A percentile compares a stretch with the other conserved stretches of the same genome.
Evolutionary conservation across 1,140 invertebrate genomes (phyloP).

Genomic region (Drosophila orena): DNA sequence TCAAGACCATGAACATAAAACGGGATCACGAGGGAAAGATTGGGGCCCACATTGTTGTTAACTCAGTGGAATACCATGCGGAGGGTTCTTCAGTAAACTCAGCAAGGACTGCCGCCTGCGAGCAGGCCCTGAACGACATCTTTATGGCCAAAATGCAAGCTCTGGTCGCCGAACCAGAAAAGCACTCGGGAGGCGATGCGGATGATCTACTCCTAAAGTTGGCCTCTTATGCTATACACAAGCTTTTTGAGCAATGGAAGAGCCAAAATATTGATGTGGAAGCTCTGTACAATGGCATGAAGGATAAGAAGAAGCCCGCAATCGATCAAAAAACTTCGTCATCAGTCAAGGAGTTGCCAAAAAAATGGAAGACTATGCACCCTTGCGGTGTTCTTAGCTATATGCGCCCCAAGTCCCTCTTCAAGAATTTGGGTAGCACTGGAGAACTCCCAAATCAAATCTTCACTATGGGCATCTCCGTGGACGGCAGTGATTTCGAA

Average conservation of each 20-base stretch:
- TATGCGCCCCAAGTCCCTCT: slow-evolving; percentile 89
- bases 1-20: neutral
- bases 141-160: slow-evolving; percentile 88
- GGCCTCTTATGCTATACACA: slow-evolving; percentile 90
- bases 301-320: no score
- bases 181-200: slow-evolving; percentile 84
- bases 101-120: slow-evolving; percentile 88
- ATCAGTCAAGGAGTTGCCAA: slow-evolving; percentile 84
- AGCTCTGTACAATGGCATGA: neutral
- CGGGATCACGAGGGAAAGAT: slow-evolving; percentile 50
- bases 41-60: slow-evolving; percentile 65
- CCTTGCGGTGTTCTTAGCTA: slow-evolving; percentile 89
- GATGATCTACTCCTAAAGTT: slow-evolving; percentile 87
- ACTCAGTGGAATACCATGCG: slow-evolving; percentile 65
- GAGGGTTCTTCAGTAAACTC: slow-evolving; percentile 85
- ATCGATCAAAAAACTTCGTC: no score
- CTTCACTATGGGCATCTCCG: slow-evolving; percentile 84
- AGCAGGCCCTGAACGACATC: slow-evolving; percentile 89
- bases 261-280: slow-evolving; percentile 88
- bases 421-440: slow-evolving; percentile 86
- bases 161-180: no score
- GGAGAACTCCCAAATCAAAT: slow-evolving; percentile 87
- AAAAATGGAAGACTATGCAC: slow-evolving; percentile 87
- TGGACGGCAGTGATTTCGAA: slow-evolving; percentile 85
- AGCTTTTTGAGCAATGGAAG: slow-evolving; percentile 91